Conservation (phyloP, 2,888 invertebrate species). For the Theretra japonica region DNA sequence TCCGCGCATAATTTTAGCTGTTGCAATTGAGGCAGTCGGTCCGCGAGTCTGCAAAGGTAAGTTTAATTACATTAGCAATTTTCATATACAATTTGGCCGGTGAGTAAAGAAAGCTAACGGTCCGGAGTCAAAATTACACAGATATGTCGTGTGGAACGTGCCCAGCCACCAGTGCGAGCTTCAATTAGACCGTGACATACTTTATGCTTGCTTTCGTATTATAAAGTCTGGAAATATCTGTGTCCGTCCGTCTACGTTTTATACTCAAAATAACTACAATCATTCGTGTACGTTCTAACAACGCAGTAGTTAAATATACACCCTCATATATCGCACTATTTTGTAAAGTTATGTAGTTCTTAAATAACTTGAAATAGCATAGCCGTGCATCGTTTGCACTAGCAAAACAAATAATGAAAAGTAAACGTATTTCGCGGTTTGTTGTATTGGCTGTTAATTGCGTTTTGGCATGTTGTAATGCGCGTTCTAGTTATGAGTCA, state of each 20-base stretch:
- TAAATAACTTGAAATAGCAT: background rate
- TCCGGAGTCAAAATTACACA: conserved; percentile 58
- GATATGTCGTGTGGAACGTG: conserved; percentile 67
- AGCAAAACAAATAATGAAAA: background rate
- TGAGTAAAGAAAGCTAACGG: conserved; percentile 46
- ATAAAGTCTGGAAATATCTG: conserved; percentile 48
- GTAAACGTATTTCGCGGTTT: background rate
- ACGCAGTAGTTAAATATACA: background rate
- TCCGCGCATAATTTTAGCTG: too few species aligned
- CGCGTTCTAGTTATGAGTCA: background rate
- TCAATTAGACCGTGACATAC: conserved; percentile 79
- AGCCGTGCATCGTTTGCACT: too few species aligned
- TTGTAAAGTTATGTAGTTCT: background rate
- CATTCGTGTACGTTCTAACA: conserved; percentile 7
- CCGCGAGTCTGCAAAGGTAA: conserved; percentile 1
- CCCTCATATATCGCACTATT: background rate
- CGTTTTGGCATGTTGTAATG: conserved; percentile 2
- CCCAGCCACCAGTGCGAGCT: conserved; percentile 62
- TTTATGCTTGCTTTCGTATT: conserved; percentile 73
- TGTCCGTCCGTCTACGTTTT: conserved; percentile 15
- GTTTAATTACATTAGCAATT: conserved; percentile 12
- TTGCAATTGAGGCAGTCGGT: too few species aligned
- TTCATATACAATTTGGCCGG: conserved; percentile 32
- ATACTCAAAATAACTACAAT: conserved; percentile 20
- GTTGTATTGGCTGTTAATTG: background rate